Base-by-base conservation (phyloP, 2,888 invertebrate species). In the Melipona beecheii region DNA sequence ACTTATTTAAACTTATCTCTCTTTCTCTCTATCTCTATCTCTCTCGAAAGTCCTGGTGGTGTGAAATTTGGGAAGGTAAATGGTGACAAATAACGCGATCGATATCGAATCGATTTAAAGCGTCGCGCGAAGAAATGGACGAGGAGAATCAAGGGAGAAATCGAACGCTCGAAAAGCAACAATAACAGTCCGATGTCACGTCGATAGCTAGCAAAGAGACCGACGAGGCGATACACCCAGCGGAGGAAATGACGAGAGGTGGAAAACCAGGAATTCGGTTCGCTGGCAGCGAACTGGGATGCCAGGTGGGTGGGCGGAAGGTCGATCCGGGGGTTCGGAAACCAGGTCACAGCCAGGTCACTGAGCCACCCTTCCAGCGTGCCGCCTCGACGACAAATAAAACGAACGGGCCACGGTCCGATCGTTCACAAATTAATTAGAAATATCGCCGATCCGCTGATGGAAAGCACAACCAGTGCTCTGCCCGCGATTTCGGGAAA, bases 331-430 rank as follows among this genome's bases (percentile, higher is more conserved):
- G 77, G 62, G 83, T 80, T 83, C 76, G 86, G 84, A 91, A 92
- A 93, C 89, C 87, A 88, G 93, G 93, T 93, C 93, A 90, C 78
- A 87, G 78, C 88, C 89, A 88, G 92, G 91, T 93, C 92, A 92
- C 91, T 92, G 92, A 92, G 93, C 92, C 87, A 87, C 78, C 79
- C 71, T 78, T 72, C 71, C 81, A 58, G 52, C 78, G 75, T 58
- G 19, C 64, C 80, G 66, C 77, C 70, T 21, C 76, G 27, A 75
- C 77, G 85, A 79, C 85, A 87, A 87, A 87, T 87, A 87, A 87
- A 87, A 81, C 71, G 71, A 58, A n/a, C 82, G 73, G 70, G 69
- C 49, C 75, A 52, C 65, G 58, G 54, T 62, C 71, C 50, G 75
- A 69, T 82, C 82, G 78, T 31, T 64, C 52, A 24, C 58, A 49